phyloP scores from a whole-genome alignment of 2,888 invertebrate species.

The Drosophila suboccidentalis region DNA sequence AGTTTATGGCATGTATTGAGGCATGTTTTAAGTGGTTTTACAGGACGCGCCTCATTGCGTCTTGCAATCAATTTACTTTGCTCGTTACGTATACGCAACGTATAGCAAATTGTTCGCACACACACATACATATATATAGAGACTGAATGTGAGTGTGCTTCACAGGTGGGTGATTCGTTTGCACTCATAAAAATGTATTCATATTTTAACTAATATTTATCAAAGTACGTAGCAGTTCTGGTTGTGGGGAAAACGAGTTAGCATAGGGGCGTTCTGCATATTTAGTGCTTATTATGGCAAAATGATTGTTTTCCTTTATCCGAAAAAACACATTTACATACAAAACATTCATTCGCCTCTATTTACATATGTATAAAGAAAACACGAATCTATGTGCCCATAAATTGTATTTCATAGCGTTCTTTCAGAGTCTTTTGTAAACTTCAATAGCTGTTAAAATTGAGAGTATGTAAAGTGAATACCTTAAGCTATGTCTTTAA shows the following conservation, averaged over 20 bases:
- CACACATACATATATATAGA: too few species aligned
- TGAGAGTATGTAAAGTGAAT: not conserved
- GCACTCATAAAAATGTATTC: constrained; percentile 51
- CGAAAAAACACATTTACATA: constrained; percentile 63
- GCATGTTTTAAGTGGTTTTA: constrained; percentile 84
- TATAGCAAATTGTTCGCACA: constrained; percentile 59
- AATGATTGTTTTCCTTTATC: constrained; percentile 76
- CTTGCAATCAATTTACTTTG: constrained; percentile 80
- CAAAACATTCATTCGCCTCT: constrained; percentile 18
- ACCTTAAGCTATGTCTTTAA: constrained; percentile 1
- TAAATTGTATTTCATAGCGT: constrained; percentile 34
- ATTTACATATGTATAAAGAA: constrained; percentile 12
- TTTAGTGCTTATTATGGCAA: constrained; percentile 78
- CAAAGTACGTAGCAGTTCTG: constrained; percentile 49
- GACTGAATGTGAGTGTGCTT: not conserved
- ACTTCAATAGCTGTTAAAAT: constrained; percentile 6
- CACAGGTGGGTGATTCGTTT: constrained; percentile 52
- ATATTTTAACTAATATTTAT: constrained; percentile 81
- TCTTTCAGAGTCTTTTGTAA: not conserved
- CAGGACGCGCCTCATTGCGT: constrained; percentile 84
- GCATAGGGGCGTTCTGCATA: constrained; percentile 64
- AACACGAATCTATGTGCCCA: constrained; percentile 30
- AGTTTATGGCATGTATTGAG: constrained; percentile 84
- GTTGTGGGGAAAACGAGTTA: constrained; percentile 34
- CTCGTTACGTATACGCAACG: constrained; percentile 71